Percentiles rank a stretch among this genome's conserved stretches.
These are phyloP conservation scores for Plutomurus gul DNA, from an alignment of 1,140 invertebrate species.

Conservation along the genomic window DNA sequence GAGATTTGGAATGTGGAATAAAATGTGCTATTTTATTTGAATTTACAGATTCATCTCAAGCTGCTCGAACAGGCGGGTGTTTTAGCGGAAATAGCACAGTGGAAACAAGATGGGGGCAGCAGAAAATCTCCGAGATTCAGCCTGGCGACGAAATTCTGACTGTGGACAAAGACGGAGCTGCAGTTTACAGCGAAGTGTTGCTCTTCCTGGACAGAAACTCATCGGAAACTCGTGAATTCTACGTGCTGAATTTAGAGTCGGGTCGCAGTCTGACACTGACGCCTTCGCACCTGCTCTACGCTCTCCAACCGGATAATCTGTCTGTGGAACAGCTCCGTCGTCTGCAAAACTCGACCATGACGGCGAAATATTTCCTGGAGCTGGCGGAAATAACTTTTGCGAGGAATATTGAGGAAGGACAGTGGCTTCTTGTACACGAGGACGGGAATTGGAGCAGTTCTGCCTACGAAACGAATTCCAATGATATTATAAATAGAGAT, in stretches of 20 bases:
- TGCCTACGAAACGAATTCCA: conserved; percentile 47
- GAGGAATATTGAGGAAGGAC: conserved; percentile 62
- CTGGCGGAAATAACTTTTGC: conserved; percentile 64
- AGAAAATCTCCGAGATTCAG: conserved; percentile 67
- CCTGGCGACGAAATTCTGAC: conserved; percentile 82
- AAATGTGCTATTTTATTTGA: too few relatives aligned
- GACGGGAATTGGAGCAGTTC: conserved; percentile 40
- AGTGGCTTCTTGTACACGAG: conserved; percentile 60
- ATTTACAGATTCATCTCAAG: conserved; percentile 87
- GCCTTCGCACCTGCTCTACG: conserved; percentile 78
- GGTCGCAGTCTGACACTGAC: conserved; percentile 77
- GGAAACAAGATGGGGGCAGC: conserved; percentile 62
- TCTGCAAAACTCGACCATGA: background rate
- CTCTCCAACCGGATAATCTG: conserved; percentile 31
- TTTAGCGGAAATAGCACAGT: conserved; percentile 72
- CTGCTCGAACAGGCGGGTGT: conserved; percentile 77
- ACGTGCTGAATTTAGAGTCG: conserved; percentile 71
- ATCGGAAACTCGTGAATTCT: conserved; percentile 69
- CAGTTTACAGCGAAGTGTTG: conserved; percentile 82
- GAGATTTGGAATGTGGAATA: too few relatives aligned
- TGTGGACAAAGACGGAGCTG: conserved; percentile 66
- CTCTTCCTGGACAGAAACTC: conserved; percentile 84
- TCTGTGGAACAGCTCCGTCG: background rate
- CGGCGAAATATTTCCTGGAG: background rate
- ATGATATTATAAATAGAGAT: background rate